Evolutionary conservation across 2,113 vertebrate genomes (phyloP).

Genomic region (Ictidomys tridecemlineatus): DNA sequence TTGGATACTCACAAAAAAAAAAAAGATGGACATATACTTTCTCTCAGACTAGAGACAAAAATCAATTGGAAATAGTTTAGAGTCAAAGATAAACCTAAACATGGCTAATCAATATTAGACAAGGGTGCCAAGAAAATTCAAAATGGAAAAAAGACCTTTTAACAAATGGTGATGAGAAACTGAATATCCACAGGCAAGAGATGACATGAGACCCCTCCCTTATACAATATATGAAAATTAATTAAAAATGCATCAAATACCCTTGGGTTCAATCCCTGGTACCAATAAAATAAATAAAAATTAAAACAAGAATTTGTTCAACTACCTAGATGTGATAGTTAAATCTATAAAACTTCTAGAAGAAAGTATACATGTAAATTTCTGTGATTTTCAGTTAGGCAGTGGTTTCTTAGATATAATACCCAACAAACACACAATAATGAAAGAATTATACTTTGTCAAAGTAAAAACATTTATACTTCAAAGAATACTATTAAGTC

Average conservation of each 20-base stretch:
- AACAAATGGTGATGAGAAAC: not conserved
- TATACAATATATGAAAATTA: not conserved
- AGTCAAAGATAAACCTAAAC: not conserved
- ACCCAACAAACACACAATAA: not conserved
- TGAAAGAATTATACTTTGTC: not conserved
- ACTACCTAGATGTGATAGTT: not conserved
- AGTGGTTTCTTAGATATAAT: not conserved
- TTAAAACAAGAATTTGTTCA: not conserved
- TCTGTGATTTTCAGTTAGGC: not conserved
- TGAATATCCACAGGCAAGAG: not conserved
- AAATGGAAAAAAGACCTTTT: conserved; percentile 28
- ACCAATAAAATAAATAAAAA: too few species aligned
- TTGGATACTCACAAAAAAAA: not conserved
- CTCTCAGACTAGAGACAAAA: not conserved
- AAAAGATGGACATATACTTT: not conserved
- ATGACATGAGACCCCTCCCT: not conserved
- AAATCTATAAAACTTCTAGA: not conserved
- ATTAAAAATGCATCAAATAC: not conserved
- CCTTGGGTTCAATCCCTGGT: too few species aligned
- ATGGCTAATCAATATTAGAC: not conserved
- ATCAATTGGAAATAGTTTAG: not conserved
- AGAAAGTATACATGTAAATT: not conserved
- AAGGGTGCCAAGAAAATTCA: conserved; percentile 2
- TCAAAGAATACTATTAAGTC: not conserved
- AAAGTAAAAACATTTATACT: not conserved